A percentile compares a stretch with the other conserved stretches of the same genome.
Evolutionary conservation across 2,113 vertebrate genomes (phyloP).

Genomic region (Cheilinus undulatus): DNA sequence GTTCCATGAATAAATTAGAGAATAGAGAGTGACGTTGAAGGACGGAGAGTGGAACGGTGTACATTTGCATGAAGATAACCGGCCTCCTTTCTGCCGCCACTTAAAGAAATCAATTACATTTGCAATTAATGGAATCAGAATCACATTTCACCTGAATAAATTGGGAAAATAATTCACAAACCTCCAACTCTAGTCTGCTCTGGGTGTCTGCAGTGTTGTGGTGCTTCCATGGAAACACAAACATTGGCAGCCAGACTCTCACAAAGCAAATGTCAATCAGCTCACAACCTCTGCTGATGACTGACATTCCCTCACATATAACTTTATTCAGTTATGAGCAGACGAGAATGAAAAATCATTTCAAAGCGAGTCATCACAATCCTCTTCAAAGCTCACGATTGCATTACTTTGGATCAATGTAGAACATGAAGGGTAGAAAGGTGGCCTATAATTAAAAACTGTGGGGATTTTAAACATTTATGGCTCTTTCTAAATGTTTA

Average conservation of each 20-base stretch:
- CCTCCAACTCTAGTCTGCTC: background rate
- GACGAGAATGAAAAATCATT: constrained; percentile 13
- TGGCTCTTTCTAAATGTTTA: no score
- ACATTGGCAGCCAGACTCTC: background rate
- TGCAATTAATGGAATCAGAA: background rate
- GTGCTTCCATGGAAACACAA: no score
- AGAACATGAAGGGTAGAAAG: background rate
- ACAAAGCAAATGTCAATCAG: background rate
- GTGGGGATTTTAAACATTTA: no score
- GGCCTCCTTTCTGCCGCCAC: background rate
- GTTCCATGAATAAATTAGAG: constrained; percentile 2
- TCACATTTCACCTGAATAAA: background rate
- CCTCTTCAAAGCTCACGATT: background rate
- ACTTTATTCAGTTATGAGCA: constrained; percentile 1
- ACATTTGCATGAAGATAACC: background rate
- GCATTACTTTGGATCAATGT: constrained; percentile 10
- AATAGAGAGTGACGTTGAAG: background rate
- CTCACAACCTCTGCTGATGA: constrained; percentile 1
- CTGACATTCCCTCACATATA: background rate
- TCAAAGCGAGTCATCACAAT: constrained; percentile 13
- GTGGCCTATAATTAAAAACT: background rate
- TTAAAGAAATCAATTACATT: background rate
- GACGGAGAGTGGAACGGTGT: background rate
- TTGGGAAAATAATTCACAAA: background rate
- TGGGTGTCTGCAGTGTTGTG: background rate